Percentiles rank a stretch among this genome's conserved stretches.
Conservation (phyloP, 2,113 vertebrate genomes). For the Gambusia holbrooki region DNA sequence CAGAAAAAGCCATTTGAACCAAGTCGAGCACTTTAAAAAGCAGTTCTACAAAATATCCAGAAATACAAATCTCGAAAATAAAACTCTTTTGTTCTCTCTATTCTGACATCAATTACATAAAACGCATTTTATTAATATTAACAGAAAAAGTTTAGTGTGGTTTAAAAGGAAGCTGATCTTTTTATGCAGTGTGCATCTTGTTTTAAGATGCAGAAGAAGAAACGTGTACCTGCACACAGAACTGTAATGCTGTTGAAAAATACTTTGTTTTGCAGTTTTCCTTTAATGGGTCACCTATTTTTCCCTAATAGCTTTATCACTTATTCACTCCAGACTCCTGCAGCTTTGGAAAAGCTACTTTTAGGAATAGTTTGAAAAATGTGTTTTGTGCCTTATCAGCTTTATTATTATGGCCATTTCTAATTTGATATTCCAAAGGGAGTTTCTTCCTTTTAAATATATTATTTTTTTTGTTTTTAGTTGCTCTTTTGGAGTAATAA, state of each 20-base stretch:
- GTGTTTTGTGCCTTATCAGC: conserved; percentile 8
- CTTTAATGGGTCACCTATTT: background rate
- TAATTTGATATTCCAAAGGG: background rate
- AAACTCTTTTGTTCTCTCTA: no score
- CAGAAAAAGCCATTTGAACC: no score
- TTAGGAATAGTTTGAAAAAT: conserved; percentile 28
- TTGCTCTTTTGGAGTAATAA: no score
- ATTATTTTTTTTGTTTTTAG: no score
- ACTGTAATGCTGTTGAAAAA: background rate
- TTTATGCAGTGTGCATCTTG: background rate
- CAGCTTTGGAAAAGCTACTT: conserved; percentile 38
- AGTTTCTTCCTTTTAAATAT: no score
- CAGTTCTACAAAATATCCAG: no score
- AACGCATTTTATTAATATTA: no score
- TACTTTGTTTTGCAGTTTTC: background rate
- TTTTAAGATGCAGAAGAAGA: no score
- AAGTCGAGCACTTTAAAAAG: no score
- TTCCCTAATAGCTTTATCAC: background rate
- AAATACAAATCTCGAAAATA: no score
- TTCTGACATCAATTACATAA: no score
- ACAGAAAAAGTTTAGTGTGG: no score
- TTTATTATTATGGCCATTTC: background rate
- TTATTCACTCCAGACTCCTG: conserved; percentile 3
- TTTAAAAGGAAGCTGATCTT: background rate
- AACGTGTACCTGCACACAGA: background rate